A percentile compares a stretch with the other conserved stretches of the same genome.
phyloP scores from a whole-genome alignment of 2,888 invertebrate species.

The Prenolepis imparis region DNA sequence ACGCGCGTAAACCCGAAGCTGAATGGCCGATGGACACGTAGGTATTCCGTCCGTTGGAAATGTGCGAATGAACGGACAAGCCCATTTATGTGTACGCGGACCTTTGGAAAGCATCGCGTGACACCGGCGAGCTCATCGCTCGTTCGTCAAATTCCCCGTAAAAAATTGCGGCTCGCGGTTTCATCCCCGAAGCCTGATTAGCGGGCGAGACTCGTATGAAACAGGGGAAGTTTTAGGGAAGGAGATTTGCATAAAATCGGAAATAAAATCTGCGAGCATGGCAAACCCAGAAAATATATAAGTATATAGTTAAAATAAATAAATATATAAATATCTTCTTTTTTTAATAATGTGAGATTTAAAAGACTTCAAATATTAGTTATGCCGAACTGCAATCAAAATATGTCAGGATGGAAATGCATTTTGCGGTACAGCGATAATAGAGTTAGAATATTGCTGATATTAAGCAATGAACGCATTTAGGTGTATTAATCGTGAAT shows the following conservation, averaged over 20 bases:
- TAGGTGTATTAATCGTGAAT: slow-evolving; percentile 45
- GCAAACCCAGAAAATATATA: background rate
- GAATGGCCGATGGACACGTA: slow-evolving; percentile 71
- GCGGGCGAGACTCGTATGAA: slow-evolving; percentile 7
- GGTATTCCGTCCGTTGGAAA: slow-evolving; percentile 78
- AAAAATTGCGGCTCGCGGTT: slow-evolving; percentile 41
- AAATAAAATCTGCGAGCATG: background rate
- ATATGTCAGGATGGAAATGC: slow-evolving; percentile 27
- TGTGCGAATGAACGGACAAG: slow-evolving; percentile 76
- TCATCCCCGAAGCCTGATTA: slow-evolving; percentile 33
- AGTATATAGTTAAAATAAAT: background rate
- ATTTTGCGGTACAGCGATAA: slow-evolving; percentile 41
- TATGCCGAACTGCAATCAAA: background rate
- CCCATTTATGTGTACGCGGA: slow-evolving; percentile 65
- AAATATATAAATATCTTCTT: background rate
- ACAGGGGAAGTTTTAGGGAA: background rate
- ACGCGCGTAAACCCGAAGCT: slow-evolving; percentile 77
- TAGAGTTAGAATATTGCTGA: slow-evolving; percentile 50
- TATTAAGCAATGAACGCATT: slow-evolving; percentile 48
- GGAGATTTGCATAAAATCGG: background rate
- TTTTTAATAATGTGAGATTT: background rate
- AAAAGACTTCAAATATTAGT: background rate
- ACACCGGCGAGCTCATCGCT: slow-evolving; percentile 41
- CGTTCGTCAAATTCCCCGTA: slow-evolving; percentile 44
- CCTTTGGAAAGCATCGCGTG: slow-evolving; percentile 47